Evolutionary conservation across 2,797 vertebrate genomes (phyloP).

Genomic region (Otus scops): DNA sequence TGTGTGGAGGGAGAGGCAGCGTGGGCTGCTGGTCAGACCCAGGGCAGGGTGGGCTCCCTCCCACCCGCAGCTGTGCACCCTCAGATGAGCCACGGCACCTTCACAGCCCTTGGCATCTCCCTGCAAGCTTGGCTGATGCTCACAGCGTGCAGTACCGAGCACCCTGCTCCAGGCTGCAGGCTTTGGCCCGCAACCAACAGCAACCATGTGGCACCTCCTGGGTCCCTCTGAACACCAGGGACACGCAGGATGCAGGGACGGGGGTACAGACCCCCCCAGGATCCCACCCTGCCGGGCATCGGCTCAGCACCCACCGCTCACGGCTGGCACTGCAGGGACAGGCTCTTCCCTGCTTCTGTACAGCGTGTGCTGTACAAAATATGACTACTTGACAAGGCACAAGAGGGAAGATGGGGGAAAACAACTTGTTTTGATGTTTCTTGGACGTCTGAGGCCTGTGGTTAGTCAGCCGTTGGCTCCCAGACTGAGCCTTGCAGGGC

Average conservation of each 20-base stretch:
- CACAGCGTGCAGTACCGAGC: fast-evolving
- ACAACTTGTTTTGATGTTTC: not conserved
- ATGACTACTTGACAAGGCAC: not conserved
- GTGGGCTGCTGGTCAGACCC: not conserved
- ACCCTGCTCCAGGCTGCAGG: not conserved
- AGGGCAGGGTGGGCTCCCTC: not conserved
- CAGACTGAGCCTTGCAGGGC: not conserved
- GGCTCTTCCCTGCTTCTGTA: not conserved
- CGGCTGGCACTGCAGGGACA: not conserved
- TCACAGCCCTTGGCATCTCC: not conserved
- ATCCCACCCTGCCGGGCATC: fast-evolving
- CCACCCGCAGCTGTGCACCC: not conserved
- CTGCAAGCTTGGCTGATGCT: not conserved
- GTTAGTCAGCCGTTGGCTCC: not conserved
- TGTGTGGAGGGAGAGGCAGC: not conserved
- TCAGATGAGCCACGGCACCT: fast-evolving
- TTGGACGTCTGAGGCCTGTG: not conserved
- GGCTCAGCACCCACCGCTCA: fast-evolving
- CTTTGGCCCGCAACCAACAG: not conserved
- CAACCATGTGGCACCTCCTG: not conserved
- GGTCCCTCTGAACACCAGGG: not conserved
- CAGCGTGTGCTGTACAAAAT: not conserved
- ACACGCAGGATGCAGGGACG: fast-evolving
- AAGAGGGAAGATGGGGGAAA: not conserved
- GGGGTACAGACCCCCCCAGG: not conserved